phyloP scores from a whole-genome alignment of 2,113 vertebrate genomes.

The Sakesphorus luctuosus region DNA sequence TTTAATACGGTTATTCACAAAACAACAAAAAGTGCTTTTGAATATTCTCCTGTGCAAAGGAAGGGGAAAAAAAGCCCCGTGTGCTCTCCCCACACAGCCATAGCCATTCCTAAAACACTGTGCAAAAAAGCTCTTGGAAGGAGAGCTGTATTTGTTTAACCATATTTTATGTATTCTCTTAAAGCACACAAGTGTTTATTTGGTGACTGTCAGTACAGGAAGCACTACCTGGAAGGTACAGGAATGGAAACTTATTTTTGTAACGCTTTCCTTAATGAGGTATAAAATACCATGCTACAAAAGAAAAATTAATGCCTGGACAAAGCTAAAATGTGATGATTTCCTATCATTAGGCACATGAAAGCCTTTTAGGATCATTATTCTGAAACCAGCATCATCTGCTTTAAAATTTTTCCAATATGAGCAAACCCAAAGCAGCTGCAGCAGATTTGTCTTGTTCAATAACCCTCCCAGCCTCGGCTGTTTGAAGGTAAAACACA shows the following conservation, averaged over 20 bases:
- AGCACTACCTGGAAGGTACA: neutral
- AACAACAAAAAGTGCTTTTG: constrained; percentile 64
- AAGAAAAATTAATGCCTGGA: neutral
- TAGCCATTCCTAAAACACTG: neutral
- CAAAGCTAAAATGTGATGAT: neutral
- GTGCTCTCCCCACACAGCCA: neutral
- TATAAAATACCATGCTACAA: neutral
- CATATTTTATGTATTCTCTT: neutral
- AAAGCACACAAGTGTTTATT: neutral
- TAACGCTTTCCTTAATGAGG: neutral
- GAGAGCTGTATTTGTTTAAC: neutral
- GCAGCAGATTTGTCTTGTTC: constrained; percentile 16
- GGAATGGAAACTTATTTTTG: neutral
- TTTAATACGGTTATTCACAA: constrained; percentile 62
- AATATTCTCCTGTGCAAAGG: constrained; percentile 49
- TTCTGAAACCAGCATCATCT: neutral
- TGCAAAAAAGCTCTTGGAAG: neutral
- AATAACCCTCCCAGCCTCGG: neutral
- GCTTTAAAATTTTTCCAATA: neutral
- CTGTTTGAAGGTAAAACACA: neutral
- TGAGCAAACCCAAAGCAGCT: constrained; percentile 10
- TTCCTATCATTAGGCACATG: neutral
- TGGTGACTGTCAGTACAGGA: neutral
- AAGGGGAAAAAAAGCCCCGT: rapidly evolving
- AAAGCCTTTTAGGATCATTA: neutral